Conservation (phyloP, 2,797 vertebrate genomes). For the Lophotriccus pileatus region DNA sequence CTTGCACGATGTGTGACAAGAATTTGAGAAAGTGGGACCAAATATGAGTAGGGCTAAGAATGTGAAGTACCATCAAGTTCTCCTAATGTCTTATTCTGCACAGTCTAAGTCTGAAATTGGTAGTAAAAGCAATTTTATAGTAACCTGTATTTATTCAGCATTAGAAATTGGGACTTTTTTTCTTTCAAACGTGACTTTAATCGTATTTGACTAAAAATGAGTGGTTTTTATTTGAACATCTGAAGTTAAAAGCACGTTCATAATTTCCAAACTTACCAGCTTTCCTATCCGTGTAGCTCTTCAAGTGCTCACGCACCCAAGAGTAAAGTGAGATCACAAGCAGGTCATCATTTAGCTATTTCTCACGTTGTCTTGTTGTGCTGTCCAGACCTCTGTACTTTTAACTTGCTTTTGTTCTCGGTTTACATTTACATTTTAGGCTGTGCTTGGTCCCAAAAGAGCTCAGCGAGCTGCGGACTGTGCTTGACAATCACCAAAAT, state of each 20-base stretch:
- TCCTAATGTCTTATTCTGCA: background rate
- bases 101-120: background rate
- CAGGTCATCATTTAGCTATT: background rate
- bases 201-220: rapidly evolving
- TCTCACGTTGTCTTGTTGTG: background rate
- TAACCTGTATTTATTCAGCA: background rate
- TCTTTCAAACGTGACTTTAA: background rate
- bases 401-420: background rate
- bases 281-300: background rate
- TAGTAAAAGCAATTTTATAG: background rate
- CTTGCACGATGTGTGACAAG: background rate
- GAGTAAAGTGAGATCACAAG: background rate
- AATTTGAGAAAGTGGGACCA: background rate
- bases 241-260: background rate
- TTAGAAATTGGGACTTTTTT: background rate
- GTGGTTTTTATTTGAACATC: background rate
- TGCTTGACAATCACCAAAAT: background rate
- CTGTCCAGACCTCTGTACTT: background rate
- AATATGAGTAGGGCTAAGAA: background rate
- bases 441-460: background rate
- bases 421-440: background rate
- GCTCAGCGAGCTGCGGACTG: background rate
- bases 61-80: background rate
- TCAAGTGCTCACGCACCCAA: background rate
- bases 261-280: background rate